Percentiles rank a stretch among this genome's conserved stretches.
These are phyloP conservation scores for Bombus soroeensis DNA, from an alignment of 1,140 invertebrate genomes.

Conservation along the genomic window DNA sequence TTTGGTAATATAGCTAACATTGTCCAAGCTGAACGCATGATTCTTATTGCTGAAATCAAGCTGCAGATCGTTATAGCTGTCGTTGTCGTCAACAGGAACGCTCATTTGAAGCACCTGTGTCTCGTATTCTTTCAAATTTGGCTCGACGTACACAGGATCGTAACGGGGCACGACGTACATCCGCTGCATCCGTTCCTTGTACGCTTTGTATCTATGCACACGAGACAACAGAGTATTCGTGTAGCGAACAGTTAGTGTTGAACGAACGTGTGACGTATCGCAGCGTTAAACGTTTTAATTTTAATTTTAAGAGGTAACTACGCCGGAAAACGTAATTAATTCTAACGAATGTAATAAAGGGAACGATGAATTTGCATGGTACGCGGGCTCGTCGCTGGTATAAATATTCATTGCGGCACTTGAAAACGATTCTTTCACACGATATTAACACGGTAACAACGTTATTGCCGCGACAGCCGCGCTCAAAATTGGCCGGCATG, in stretches of 20 bases:
- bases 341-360: conserved; percentile 65
- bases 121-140: conserved; percentile 92
- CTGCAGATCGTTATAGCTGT: conserved; percentile 90
- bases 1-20: conserved; percentile 93
- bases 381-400: neutral
- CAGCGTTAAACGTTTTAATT: conserved; percentile 15
- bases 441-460: conserved; percentile 4
- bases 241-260: neutral
- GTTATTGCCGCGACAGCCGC: neutral
- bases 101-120: conserved; percentile 95
- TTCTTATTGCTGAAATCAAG: conserved; percentile 94
- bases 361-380: conserved; percentile 50
- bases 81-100: conserved; percentile 90
- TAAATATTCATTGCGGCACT: conserved; percentile 58
- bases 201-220: conserved; percentile 87
- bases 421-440: neutral
- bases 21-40: conserved; percentile 93
- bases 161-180: conserved; percentile 90
- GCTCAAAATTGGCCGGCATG: neutral
- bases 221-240: neutral
- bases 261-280: neutral
- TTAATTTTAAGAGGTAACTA: conserved; percentile 17
- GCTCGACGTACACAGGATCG: conserved; percentile 90
- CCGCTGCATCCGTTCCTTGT: conserved; percentile 89
- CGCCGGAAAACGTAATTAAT: conserved; percentile 68